Evolutionary conservation across 2,113 vertebrate species (phyloP), one percentile per base, ranked within the genome.

Genomic region (pig (Sus scrofa)): DNA sequence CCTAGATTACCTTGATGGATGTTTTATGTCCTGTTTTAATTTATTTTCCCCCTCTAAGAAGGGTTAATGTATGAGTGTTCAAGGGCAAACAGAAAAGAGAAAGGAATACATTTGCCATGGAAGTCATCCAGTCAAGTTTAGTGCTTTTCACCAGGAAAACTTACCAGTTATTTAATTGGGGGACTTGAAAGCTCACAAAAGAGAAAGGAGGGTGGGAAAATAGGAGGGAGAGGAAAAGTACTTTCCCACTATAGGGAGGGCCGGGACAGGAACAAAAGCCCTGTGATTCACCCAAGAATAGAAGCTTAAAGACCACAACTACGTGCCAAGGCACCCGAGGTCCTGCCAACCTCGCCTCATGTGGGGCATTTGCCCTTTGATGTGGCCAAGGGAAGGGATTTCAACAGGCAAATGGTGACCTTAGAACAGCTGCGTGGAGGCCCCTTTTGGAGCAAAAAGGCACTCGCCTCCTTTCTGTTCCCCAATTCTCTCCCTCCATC

Each of bases 191-290:
- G 65, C 83, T 96, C 83, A 92, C 89, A 67, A 93, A 97, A 88
- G 70, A 89, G 50, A 97, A 97, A 96, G 67, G 95, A 97, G 91
- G 95, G 95, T 98, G 96, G 22, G 95, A 97, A 97, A 98, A 86
- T 11, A 65, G 50, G 65, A 97, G 50, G n/a, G 56, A 71, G 94
- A 67, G 83, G 58, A 79, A 94, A 90, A 96, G 54, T 27, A 71
- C 60, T 95, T 91, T 95, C 50, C 84, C 79, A 37, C 71, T 34
- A 63, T 70, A 74, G 70, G 79, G 91, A 95, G 93, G 67, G n/a
- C 87, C 37, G 62, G 83, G 78, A 71, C 14, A 54, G 4, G 54
- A 96, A 98, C 95, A 97, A 97, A 98, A 94, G 92, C 92, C 75
- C 95, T 95, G 20, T 86, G 96, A 95, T 95, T 97, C 89, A 85